Base-by-base conservation (phyloP, 2,797 vertebrate species). In the Gymnothorax reevesii region DNA sequence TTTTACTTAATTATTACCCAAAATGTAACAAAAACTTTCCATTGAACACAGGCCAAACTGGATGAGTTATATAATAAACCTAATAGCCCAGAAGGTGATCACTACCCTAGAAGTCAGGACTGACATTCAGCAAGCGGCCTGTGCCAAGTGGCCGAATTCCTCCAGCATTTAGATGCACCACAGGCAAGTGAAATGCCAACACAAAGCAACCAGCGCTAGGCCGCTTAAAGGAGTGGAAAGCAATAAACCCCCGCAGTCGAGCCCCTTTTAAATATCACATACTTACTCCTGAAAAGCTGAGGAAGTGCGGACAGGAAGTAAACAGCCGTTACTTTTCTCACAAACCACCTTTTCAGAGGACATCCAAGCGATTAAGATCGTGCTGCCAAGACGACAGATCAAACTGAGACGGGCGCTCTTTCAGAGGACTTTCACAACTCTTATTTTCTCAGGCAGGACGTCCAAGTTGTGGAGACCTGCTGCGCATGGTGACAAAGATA, bases 261-360 rank as follows among this genome's bases (percentile, higher is more conserved):
- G 57, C 9, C 57, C 25, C 57, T 42, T 77, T 8, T 82, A 54
- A 57, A n/a, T 12, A 27, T 27, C 27, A 20, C 6, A 59, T 27
- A 20, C 82, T 59, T 52, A 82, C 55, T 22, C 25, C 33, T 17
- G 20, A 54, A 82, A 13, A 25, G 80, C 8, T 57, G 57, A 59
- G 54, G 54, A 82, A 82, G 49, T 27, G 12, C 20, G 33, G 15
- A 83, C 27, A 84, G 83, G 83, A 66, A 84, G 66, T 64, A 83
- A 64, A 15, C 25, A 83, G 33, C 59, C 60, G 15, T 84, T 17
- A 33, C 33, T 64, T 66, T 17, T 25, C 25, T 27, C 20, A 27
- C n/a, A 83, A 59, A 10, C 22, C 13, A 79, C 20, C 75, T 12
- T 22, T 54, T 79, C 27, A 73, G n/a, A 33, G 42, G 42, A 22